Percentiles rank a stretch among this genome's conserved stretches.
These are phyloP conservation scores for Andrena camellia DNA, from an alignment of 2,888 invertebrate genomes.

Conservation along the genomic window DNA sequence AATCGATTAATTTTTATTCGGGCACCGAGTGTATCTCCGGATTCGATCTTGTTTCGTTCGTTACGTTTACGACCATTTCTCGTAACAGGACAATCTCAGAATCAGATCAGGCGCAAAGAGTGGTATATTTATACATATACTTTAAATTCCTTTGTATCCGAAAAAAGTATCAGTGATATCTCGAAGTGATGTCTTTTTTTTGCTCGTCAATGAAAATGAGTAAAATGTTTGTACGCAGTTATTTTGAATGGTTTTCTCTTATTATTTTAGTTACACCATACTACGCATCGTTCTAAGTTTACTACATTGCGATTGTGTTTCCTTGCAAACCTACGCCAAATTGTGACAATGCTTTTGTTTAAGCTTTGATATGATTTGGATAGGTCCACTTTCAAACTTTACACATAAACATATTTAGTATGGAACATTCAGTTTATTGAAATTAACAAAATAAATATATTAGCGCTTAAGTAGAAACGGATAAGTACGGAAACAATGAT, in stretches of 20 bases:
- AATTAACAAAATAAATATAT: conserved; percentile 70
- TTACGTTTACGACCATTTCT: conserved; percentile 60
- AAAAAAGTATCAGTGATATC: conserved; percentile 38
- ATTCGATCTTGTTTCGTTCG: conserved; percentile 64
- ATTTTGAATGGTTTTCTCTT: conserved; percentile 60
- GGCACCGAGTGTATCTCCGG: conserved; percentile 64
- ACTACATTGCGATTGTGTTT: conserved; percentile 64
- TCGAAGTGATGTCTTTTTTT: conserved; percentile 41
- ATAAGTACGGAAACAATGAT: conserved; percentile 72
- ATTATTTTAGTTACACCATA: conserved; percentile 60
- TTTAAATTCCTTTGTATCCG: conserved; percentile 55
- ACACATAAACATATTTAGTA: conserved; percentile 64
- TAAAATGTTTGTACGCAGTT: conserved; percentile 62
- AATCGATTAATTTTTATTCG: conserved; percentile 80
- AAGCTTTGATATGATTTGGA: conserved; percentile 53
- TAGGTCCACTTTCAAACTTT: conserved; percentile 34
- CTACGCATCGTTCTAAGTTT: conserved; percentile 53
- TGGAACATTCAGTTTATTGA: conserved; percentile 65
- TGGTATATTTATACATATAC: conserved; percentile 50
- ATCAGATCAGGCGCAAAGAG: conserved; percentile 49
- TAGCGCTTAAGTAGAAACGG: conserved; percentile 78
- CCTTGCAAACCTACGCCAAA: conserved; percentile 54
- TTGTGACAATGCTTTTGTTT: conserved; percentile 57
- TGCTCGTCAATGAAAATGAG: conserved; percentile 57
- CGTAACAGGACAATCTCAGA: conserved; percentile 56